These are phyloP conservation scores for Notospermus geniculatus DNA, from an alignment of 1,140 invertebrate genomes.

Conservation along the genomic window DNA sequence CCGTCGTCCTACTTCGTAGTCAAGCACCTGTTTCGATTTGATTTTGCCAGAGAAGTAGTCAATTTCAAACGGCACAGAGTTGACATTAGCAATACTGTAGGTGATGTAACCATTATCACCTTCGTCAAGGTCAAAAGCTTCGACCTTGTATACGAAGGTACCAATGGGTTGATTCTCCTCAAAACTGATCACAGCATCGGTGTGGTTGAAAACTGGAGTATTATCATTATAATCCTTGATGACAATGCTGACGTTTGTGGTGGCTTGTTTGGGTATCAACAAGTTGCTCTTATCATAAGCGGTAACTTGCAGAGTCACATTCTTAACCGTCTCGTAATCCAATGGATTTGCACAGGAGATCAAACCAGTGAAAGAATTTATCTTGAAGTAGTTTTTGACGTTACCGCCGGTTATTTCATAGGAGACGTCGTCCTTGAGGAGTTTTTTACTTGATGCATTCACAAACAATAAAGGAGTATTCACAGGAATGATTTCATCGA, in stretches of 20 bases:
- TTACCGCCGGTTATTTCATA: slow-evolving; percentile 69
- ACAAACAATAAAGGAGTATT: slow-evolving; percentile 73
- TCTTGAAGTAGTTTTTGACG: slow-evolving; percentile 35
- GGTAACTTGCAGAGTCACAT: slow-evolving; percentile 32
- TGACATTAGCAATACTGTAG: slow-evolving; percentile 86
- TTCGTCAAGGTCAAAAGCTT: slow-evolving; percentile 82
- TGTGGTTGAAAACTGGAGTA: slow-evolving; percentile 40
- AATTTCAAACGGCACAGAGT: slow-evolving; percentile 84
- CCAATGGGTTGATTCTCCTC: slow-evolving; percentile 82
- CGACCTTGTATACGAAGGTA: slow-evolving; percentile 75
- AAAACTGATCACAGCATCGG: slow-evolving; percentile 46
- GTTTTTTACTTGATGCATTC: slow-evolving; percentile 59
- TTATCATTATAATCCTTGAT: slow-evolving; percentile 55
- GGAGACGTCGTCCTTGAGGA: slow-evolving; percentile 70
- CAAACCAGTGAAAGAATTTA: slow-evolving; percentile 72
- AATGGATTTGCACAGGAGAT: slow-evolving; percentile 69
- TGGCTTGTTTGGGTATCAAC: slow-evolving; percentile 74
- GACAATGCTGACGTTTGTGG: slow-evolving; percentile 44
- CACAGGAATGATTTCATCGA: slow-evolving; percentile 83
- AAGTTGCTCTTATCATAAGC: slow-evolving; percentile 69
- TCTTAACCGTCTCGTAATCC: slow-evolving; percentile 37
- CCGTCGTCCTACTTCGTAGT: slow-evolving; percentile 86
- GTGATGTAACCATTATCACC: slow-evolving; percentile 94
- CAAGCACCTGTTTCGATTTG: slow-evolving; percentile 75
- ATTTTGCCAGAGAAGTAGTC: slow-evolving; percentile 91